These are phyloP conservation scores for Lagopus leucura DNA, from an alignment of 2,113 vertebrate genomes.

Conservation along the genomic window DNA sequence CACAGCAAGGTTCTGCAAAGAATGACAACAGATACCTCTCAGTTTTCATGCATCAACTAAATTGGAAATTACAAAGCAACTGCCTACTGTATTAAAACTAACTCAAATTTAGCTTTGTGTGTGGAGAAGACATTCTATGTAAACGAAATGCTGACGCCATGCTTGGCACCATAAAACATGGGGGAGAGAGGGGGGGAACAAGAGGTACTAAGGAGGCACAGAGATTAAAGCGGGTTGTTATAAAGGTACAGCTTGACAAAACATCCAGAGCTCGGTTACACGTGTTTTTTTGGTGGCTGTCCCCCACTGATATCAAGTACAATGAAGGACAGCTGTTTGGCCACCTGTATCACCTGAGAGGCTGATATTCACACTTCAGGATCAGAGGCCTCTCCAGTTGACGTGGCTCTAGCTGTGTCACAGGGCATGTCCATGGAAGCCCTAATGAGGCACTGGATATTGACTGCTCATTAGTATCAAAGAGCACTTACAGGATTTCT, in stretches of 20 bases:
- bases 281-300: background rate
- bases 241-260: background rate
- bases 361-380: background rate
- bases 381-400: background rate
- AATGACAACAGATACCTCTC: background rate
- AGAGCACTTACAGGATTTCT: background rate
- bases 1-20: background rate
- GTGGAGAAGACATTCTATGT: background rate
- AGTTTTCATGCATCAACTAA: background rate
- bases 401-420: background rate
- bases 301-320: background rate
- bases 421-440: background rate
- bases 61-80: background rate
- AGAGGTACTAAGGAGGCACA: background rate
- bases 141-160: background rate
- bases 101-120: background rate
- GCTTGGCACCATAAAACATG: background rate
- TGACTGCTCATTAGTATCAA: background rate
- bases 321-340: background rate
- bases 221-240: background rate
- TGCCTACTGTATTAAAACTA: conserved; percentile 18
- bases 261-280: background rate
- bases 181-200: background rate
- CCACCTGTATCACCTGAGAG: background rate
- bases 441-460: background rate